Conservation (phyloP, 2,888 invertebrate species). For the Hecatera dysodea region DNA sequence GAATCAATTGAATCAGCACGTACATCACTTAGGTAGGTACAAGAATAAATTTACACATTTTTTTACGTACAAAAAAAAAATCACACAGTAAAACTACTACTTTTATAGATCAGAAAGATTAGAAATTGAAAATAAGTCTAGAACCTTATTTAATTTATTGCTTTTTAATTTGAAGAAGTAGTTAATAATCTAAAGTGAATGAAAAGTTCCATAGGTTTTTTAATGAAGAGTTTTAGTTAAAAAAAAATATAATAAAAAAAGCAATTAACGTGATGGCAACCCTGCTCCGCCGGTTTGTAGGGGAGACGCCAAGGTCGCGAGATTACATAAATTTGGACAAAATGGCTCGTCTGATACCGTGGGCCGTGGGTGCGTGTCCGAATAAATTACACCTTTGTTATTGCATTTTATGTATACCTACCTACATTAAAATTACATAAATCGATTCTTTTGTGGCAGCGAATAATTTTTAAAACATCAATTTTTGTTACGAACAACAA, state of each 20-base stretch:
- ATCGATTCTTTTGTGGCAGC: slow-evolving; percentile 27
- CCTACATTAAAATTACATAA: slow-evolving; percentile 33
- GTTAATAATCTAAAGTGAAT: too few relatives aligned
- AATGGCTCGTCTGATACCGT: slow-evolving; percentile 52
- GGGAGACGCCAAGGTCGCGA: slow-evolving; percentile 65
- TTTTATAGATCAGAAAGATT: too few relatives aligned
- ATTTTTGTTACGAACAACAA: neutral
- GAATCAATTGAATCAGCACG: too few relatives aligned
- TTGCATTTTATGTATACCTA: slow-evolving; percentile 40
- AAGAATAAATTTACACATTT: too few relatives aligned
- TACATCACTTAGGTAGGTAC: too few relatives aligned
- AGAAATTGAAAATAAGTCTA: too few relatives aligned
- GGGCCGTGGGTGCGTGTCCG: slow-evolving; percentile 44
- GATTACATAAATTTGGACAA: slow-evolving; percentile 67
- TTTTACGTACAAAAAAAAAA: too few relatives aligned
- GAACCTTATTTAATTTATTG: too few relatives aligned
- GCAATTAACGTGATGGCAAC: slow-evolving; percentile 25
- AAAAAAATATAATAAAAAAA: slow-evolving; percentile 1
- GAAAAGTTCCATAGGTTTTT: too few relatives aligned
- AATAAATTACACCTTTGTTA: slow-evolving; percentile 51
- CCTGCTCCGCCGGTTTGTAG: slow-evolving; percentile 57
- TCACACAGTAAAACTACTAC: too few relatives aligned
- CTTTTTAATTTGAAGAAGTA: too few relatives aligned
- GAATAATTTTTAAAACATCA: neutral
- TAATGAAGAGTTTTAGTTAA: too few relatives aligned